Evolutionary conservation across 2,113 vertebrate species (phyloP).

Genomic region (Pipa parva): DNA sequence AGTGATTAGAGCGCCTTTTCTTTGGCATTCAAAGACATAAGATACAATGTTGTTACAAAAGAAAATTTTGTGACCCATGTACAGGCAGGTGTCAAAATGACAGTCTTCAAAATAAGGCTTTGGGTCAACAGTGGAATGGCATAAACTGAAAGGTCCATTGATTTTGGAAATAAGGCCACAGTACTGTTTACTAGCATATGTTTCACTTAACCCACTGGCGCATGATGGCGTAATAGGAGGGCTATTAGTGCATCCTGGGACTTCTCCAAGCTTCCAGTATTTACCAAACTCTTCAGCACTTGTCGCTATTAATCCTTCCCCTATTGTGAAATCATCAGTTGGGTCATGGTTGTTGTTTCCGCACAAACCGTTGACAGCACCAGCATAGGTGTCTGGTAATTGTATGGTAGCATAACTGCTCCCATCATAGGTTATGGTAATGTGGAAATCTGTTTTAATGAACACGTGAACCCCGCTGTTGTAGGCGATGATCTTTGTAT

Average conservation of each 20-base stretch:
- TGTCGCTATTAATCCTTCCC: not conserved
- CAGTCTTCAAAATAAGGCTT: constrained; percentile 52
- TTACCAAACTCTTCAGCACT: constrained; percentile 50
- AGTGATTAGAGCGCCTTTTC: constrained; percentile 28
- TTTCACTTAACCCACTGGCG: not conserved
- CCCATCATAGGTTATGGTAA: constrained; percentile 59
- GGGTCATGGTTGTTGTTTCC: constrained; percentile 54
- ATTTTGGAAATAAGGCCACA: constrained; percentile 52
- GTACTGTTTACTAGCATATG: constrained; percentile 44
- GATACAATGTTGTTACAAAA: constrained; percentile 49
- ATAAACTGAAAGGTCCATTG: constrained; percentile 52
- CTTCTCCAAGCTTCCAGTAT: constrained; percentile 61
- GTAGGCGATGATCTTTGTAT: constrained; percentile 25
- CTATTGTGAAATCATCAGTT: constrained; percentile 42
- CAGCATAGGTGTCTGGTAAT: constrained; percentile 51
- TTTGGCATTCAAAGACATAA: constrained; percentile 56
- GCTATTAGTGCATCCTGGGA: constrained; percentile 53
- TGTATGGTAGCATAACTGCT: constrained; percentile 49
- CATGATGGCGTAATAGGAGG: constrained; percentile 38
- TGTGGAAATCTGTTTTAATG: constrained; percentile 45
- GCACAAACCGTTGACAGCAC: constrained; percentile 53
- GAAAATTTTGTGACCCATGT: constrained; percentile 48
- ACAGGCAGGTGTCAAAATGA: constrained; percentile 54
- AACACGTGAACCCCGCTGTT: constrained; percentile 38
- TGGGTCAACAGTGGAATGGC: constrained; percentile 45